Conservation (phyloP, 2,888 invertebrate genomes). For the Drosophila anomelani region DNA sequence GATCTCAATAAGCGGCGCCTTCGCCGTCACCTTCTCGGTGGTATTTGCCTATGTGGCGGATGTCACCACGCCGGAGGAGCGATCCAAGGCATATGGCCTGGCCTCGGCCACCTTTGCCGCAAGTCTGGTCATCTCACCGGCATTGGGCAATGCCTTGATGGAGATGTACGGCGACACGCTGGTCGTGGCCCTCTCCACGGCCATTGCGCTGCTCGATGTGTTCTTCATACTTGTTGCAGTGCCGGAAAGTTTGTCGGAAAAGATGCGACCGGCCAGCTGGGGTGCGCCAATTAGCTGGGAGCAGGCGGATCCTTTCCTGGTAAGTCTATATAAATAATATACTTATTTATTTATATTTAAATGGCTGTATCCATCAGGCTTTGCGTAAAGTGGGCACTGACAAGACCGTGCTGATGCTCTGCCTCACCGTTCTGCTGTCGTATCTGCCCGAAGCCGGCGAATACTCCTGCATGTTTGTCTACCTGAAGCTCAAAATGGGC, state of each 20-base stretch:
- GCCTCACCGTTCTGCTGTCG: conserved; percentile 98
- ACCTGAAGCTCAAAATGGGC: conserved; percentile 98
- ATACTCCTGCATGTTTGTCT: conserved; percentile 99
- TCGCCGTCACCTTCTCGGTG: conserved; percentile 99
- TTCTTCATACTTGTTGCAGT: conserved; percentile 99
- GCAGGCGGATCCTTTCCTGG: conserved; percentile 98
- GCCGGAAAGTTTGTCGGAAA: conserved; percentile 98
- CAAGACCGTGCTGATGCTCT: conserved; percentile 97
- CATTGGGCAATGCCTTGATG: conserved; percentile 95
- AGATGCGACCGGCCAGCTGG: conserved; percentile 92
- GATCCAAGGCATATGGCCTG: conserved; percentile 97
- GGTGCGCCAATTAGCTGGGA: conserved; percentile 97
- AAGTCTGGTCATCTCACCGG: conserved; percentile 99
- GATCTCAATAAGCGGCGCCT: conserved; percentile 99
- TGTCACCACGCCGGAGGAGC: conserved; percentile 98
- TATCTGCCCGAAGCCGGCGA: conserved; percentile 99
- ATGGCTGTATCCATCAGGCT: conserved; percentile 86
- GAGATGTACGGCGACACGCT: conserved; percentile 92
- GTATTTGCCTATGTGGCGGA: conserved; percentile 99
- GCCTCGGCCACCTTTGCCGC: conserved; percentile 99
- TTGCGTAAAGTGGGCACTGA: conserved; percentile 96
- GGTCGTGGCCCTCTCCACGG: conserved; percentile 97
- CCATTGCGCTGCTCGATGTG: conserved; percentile 97
- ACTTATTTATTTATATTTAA: neutral
- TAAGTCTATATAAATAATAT: conserved; percentile 79